A percentile compares a stretch with the other conserved stretches of the same genome.
phyloP scores from a whole-genome alignment of 2,113 vertebrate species.

The Aphyosemion australe region DNA sequence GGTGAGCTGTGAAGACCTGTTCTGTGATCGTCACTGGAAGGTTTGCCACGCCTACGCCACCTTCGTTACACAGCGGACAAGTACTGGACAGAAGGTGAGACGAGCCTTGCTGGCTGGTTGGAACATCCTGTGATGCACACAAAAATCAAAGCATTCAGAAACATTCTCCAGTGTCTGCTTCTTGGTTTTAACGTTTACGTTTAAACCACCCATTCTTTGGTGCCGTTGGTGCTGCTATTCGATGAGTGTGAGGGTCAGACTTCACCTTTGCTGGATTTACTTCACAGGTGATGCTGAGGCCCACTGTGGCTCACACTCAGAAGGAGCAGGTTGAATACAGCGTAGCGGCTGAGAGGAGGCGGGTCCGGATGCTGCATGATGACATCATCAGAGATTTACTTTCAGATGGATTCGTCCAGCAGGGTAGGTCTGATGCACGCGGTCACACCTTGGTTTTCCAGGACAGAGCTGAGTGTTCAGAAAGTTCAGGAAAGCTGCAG shows the following conservation, averaged over 20 bases:
- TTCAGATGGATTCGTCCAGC: constrained; percentile 63
- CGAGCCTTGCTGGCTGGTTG: too few species aligned
- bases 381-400: constrained; percentile 91
- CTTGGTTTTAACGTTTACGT: too few species aligned
- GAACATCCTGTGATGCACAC: too few species aligned
- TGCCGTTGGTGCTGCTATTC: too few species aligned
- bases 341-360: constrained; percentile 86
- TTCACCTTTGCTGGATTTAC: too few species aligned
- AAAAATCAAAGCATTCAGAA: too few species aligned
- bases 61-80: constrained; percentile 84
- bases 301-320: constrained; percentile 67
- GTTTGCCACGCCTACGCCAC: constrained; percentile 90
- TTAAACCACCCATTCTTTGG: too few species aligned
- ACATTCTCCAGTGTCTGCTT: too few species aligned
- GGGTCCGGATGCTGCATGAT: constrained; percentile 86
- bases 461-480: not conserved
- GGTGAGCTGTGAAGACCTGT: constrained; percentile 87
- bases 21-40: constrained; percentile 83
- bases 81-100: constrained; percentile 51
- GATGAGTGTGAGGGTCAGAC: too few species aligned
- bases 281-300: constrained; percentile 52
- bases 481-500: too few species aligned
- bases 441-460: not conserved
- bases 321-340: constrained; percentile 86
- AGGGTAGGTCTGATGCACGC: constrained; percentile 55